Conservation (phyloP, 2,113 vertebrate genomes). For the Halichoerus grypus region DNA sequence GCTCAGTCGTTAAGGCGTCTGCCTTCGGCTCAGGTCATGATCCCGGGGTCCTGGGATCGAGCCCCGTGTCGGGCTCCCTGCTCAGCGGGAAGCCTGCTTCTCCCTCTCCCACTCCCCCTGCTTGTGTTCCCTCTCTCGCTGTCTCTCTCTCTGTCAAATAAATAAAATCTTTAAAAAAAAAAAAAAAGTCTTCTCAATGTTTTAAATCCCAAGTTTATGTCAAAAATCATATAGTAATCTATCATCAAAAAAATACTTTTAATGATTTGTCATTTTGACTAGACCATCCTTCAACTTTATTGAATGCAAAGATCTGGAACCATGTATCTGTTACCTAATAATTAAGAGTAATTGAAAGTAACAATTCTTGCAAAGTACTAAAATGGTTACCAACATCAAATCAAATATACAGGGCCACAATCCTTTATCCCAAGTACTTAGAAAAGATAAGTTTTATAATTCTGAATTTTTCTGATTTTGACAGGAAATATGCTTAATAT, state of each 20-base stretch:
- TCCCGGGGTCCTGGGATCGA: too few relatives aligned
- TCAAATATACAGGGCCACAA: neutral
- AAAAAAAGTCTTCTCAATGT: neutral
- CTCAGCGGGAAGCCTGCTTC: too few relatives aligned
- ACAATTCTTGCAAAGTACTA: neutral
- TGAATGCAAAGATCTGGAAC: neutral
- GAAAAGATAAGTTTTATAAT: neutral
- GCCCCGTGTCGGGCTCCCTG: too few relatives aligned
- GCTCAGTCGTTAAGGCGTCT: too few relatives aligned
- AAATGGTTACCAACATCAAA: neutral
- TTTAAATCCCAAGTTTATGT: neutral
- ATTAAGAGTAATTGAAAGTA: neutral
- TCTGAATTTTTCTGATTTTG: neutral
- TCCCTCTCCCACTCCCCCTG: too few relatives aligned
- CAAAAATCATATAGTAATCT: neutral
- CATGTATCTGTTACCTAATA: neutral
- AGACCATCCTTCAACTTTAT: neutral
- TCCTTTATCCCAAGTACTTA: neutral
- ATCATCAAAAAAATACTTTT: neutral
- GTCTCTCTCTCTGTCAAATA: too few relatives aligned
- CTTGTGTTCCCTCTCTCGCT: too few relatives aligned
- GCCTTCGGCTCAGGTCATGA: too few relatives aligned
- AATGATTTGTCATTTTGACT: neutral
- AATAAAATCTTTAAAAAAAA: too few relatives aligned
- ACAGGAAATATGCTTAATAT: neutral